Evolutionary conservation across 2,113 vertebrate genomes (phyloP).

Genomic region (Lophius piscatorius): DNA sequence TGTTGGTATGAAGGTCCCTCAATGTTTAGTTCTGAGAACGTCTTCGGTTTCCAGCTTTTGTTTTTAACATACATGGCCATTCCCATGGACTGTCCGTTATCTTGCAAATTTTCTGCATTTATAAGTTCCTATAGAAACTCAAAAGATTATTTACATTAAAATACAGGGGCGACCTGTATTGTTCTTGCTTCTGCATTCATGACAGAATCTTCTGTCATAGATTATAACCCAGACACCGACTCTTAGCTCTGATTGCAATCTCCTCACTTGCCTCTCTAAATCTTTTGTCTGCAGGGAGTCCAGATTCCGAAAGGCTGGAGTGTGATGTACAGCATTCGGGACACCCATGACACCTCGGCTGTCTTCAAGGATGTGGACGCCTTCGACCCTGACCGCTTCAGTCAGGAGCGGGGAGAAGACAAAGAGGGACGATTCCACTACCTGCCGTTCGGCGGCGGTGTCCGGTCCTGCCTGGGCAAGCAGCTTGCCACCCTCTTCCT

Average conservation of each 20-base stretch:
- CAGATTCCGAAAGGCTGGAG: constrained; percentile 99
- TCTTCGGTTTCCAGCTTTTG: too few relatives aligned
- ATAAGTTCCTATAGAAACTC: too few relatives aligned
- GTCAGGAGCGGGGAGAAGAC: constrained; percentile 90
- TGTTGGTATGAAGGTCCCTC: too few relatives aligned
- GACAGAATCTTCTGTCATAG: too few relatives aligned
- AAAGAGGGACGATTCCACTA: constrained; percentile 97
- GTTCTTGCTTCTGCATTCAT: too few relatives aligned
- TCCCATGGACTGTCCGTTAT: too few relatives aligned
- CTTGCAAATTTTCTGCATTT: too few relatives aligned
- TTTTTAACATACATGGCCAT: too few relatives aligned
- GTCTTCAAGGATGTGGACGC: constrained; percentile 93
- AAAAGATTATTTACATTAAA: too few relatives aligned
- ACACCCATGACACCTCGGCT: constrained; percentile 93
- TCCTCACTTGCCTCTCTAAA: background rate
- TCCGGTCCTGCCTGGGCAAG: constrained; percentile 96
- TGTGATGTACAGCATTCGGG: constrained; percentile 98
- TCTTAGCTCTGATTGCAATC: background rate
- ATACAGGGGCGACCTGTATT: too few relatives aligned
- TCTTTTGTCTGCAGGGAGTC: constrained; percentile 83
- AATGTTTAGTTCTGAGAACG: too few relatives aligned
- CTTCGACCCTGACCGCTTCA: constrained; percentile 94
- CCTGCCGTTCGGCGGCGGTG: constrained; percentile 92
- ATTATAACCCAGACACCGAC: too few relatives aligned
- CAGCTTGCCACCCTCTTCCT: constrained; percentile 96